phyloP scores from a whole-genome alignment of 1,140 invertebrate genomes.

The Drosophila nannoptera region DNA sequence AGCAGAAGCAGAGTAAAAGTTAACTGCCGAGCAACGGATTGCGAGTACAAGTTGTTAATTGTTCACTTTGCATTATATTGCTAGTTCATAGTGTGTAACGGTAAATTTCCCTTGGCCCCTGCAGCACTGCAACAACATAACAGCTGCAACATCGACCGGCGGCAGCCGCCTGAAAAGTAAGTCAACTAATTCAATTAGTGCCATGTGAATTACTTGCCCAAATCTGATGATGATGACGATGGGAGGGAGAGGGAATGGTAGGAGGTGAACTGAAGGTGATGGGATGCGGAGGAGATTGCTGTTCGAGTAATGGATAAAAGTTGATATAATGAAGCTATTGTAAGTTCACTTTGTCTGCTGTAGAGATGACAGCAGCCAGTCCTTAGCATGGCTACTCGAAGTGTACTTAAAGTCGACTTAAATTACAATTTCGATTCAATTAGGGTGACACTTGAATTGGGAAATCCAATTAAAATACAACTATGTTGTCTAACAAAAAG shows the following conservation, averaged over 20 bases:
- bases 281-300: background rate
- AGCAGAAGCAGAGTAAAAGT: slow-evolving; percentile 11
- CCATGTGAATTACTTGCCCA: slow-evolving; percentile 68
- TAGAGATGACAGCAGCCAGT: slow-evolving; percentile 28
- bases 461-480: too few relatives aligned
- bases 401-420: background rate
- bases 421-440: background rate
- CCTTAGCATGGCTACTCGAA: background rate
- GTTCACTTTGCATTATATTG: slow-evolving; percentile 71
- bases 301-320: background rate
- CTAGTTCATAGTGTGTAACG: slow-evolving; percentile 60
- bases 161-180: slow-evolving; percentile 58
- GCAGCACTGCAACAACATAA: background rate
- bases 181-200: slow-evolving; percentile 74
- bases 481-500: too few relatives aligned
- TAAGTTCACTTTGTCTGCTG: slow-evolving; percentile 30
- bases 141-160: slow-evolving; percentile 8
- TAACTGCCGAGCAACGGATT: slow-evolving; percentile 28
- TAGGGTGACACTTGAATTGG: background rate
- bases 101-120: slow-evolving; percentile 42
- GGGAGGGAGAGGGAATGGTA: too few relatives aligned
- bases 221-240: slow-evolving; percentile 37
- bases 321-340: slow-evolving; percentile 38
- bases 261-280: background rate
- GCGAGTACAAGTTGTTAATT: slow-evolving; percentile 60